Base-by-base conservation (phyloP, 1,140 invertebrate species). In the Babylonia areolata region DNA sequence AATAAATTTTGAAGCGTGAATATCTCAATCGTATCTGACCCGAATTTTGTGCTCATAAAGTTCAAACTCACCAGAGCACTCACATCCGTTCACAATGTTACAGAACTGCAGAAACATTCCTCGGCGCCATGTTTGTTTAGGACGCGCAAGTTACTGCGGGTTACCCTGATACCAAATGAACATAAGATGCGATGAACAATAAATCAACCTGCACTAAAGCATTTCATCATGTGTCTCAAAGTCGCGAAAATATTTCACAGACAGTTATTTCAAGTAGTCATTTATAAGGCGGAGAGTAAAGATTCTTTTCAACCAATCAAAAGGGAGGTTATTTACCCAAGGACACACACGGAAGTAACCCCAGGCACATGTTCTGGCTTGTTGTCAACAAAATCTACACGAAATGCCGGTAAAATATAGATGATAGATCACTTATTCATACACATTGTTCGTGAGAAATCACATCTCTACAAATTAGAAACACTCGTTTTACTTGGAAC, bases 101-200 rank as follows among this genome's bases (percentile, higher is more conserved):
- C 17, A 64, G 58, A 20, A 64, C 58, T 28, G n/a, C n/a, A n/a
- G n/a, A n/a, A 64, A 20, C 20, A 23, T 35, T 33, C 31, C 6
- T 40, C 23, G 82, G 37, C 82, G 82, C 82, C 82, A 84, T 84
- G 82, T 64, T 84, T 84, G 82, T 84, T 84, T 84, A 69, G 75
- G 75, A 80, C 82, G 69, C 64, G 82, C 82, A 28, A 42, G 71
- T 46, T 15, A 40, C 82, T 84, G 82, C 82, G 82, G 64, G 71
- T 33, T 84, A 84, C 64, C 64, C 82, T 71, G 82, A 73, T 84
- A 84, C 82, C 28, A 77, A 3, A 40, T 39, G 35, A 77, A 77
- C 35, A 28, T 28, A 77, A 73, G 31, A 35, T 73, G 20, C 3
- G 35, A 2, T 11, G 9, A 73, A 73, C 9, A 73, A 37, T 12